A percentile compares a stretch with the other conserved stretches of the same genome.
Conservation (phyloP, 2,888 invertebrate species). For the Aromia moschata region DNA sequence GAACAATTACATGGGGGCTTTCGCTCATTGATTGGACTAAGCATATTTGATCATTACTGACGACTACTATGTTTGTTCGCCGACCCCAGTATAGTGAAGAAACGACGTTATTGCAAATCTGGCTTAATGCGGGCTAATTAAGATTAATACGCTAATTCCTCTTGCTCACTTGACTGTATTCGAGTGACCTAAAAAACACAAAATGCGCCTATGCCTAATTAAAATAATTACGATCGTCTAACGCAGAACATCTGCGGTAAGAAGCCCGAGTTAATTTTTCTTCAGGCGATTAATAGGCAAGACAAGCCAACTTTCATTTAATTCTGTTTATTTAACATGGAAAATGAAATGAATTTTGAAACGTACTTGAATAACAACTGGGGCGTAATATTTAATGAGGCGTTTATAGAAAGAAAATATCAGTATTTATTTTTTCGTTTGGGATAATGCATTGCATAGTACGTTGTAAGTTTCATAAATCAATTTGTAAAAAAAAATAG, state of each 20-base stretch:
- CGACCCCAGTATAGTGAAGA: too few species aligned
- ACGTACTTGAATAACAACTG: background rate
- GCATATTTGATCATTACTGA: too few species aligned
- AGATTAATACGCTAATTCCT: too few species aligned
- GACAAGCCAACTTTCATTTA: background rate
- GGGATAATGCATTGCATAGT: too few species aligned
- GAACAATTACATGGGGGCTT: too few species aligned
- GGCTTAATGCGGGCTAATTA: too few species aligned
- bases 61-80: too few species aligned
- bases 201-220: conserved; percentile 3
- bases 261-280: background rate
- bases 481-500: too few species aligned
- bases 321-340: background rate
- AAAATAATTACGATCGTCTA: background rate
- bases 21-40: too few species aligned
- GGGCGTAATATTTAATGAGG: conserved; percentile 5
- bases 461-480: too few species aligned
- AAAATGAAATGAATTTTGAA: conserved; percentile 1
- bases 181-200: conserved; percentile 6
- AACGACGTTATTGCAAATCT: too few species aligned
- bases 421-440: too few species aligned
- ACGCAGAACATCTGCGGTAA: background rate
- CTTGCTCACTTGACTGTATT: background rate
- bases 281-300: background rate
- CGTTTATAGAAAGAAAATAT: background rate